Evolutionary conservation across 2,113 vertebrate species (phyloP), one percentile per base, ranked within the genome.

Genomic region (Chroicocephalus ridibundus): DNA sequence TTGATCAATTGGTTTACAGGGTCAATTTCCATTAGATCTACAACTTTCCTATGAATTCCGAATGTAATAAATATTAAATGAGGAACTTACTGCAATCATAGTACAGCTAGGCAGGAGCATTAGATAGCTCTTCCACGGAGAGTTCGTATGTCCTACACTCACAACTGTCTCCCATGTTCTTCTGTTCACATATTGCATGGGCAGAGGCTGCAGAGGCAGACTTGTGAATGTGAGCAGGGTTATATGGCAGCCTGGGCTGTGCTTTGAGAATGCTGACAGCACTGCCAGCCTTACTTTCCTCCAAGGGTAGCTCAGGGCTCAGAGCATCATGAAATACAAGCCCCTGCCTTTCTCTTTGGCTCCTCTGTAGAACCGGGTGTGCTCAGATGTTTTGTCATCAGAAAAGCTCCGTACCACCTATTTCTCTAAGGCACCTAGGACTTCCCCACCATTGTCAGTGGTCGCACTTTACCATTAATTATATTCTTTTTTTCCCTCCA

Each of bases 21-120:
- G 91, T 91, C 62, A 95, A 7, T 70, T 80, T 89, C 84, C 54
- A 92, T 95, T 95, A 94, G 87, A 96, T 69, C 57, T 93, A 89
- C 69, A 94, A 85, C 54, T 72, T 93, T 87, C 58, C 62, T 87
- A 7, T 72, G 58, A 92, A 70, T 76, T 82, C 61, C 69, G 54
- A 74, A 82, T 42, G 22, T 51, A 80, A 94, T 89, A 85, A 85
- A 91, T 85, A 80, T 85, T 89, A 66, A 80, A 86, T 80, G 34
- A 91, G 84, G n/a, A 62, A 79, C 36, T 65, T 76, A 40, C 6
- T 82, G 71, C 40, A 61, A 38, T 42, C 77, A 51, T 13, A 54
- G 8, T 42, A 38, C 32, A 36, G 31, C 11, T 15, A 85, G 54
- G 20, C 22, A 76, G 70, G 65, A 94, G 16, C 13, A 34, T 57